A percentile compares a stretch with the other conserved stretches of the same genome.
Conservation (phyloP, 2,888 invertebrate genomes). For the Embidobia sp. region DNA sequence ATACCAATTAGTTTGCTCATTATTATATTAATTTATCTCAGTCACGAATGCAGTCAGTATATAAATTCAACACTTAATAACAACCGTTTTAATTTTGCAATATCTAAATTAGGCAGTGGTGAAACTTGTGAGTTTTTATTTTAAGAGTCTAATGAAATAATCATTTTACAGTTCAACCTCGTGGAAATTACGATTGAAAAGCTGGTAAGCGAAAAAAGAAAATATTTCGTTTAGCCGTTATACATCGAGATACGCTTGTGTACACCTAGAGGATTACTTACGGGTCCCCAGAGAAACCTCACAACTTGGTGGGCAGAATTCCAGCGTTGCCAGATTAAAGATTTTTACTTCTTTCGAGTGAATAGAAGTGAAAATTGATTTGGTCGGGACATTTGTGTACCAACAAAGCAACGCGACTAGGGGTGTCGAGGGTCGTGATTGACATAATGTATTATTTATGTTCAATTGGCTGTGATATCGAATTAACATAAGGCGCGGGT, state of each 20-base stretch:
- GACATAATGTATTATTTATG: conserved; percentile 38
- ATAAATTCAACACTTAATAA: too few species aligned
- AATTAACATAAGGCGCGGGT: conserved; percentile 1
- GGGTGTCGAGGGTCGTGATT: conserved; percentile 16
- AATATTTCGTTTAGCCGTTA: conserved; percentile 56
- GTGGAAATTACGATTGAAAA: conserved; percentile 20
- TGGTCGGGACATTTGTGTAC: conserved; percentile 23
- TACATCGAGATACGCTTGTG: conserved; percentile 35
- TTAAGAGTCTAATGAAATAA: too few species aligned
- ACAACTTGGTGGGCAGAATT: conserved; percentile 65
- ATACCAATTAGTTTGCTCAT: too few species aligned
- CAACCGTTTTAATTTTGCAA: not conserved
- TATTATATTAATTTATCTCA: too few species aligned
- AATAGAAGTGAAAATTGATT: conserved; percentile 20
- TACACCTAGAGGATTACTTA: conserved; percentile 61
- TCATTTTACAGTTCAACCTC: too few species aligned
- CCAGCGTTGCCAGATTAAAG: conserved; percentile 64
- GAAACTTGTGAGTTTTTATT: not conserved
- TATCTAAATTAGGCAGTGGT: conserved; percentile 1
- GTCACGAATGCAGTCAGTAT: too few species aligned
- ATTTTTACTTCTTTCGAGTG: conserved; percentile 36
- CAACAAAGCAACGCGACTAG: conserved; percentile 21
- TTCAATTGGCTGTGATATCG: conserved; percentile 38
- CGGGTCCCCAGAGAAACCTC: conserved; percentile 62
- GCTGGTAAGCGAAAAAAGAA: conserved; percentile 12